Conservation (phyloP, 2,113 vertebrate species). For the Barnardius zonarius region DNA sequence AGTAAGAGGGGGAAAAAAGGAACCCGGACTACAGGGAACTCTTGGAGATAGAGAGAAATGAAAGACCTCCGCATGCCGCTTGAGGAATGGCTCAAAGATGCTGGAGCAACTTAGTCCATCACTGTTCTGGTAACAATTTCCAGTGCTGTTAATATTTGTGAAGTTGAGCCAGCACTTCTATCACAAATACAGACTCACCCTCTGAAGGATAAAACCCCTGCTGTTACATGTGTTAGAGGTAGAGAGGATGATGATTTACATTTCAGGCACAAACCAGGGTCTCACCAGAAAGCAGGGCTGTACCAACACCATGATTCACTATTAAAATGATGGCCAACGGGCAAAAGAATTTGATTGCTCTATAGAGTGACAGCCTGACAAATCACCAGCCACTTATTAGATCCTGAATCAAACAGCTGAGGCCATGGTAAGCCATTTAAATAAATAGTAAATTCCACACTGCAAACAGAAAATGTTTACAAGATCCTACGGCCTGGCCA, state of each 20-base stretch:
- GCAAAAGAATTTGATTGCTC: slow-evolving; percentile 24
- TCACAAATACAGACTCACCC: background rate
- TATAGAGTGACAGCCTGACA: slow-evolving; percentile 1
- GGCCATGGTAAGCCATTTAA: background rate
- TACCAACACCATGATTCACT: background rate
- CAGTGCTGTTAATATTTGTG: background rate
- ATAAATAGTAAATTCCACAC: background rate
- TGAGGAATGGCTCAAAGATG: background rate
- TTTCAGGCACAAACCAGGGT: background rate
- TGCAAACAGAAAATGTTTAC: background rate
- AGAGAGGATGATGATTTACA: background rate
- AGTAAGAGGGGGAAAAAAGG: background rate
- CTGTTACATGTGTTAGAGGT: background rate
- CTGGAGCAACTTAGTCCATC: background rate
- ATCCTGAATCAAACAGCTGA: slow-evolving; percentile 41
- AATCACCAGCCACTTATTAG: slow-evolving; percentile 36
- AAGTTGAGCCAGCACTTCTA: background rate
- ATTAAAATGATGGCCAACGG: background rate
- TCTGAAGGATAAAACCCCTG: background rate
- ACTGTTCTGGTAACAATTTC: background rate
- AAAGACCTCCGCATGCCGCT: background rate
- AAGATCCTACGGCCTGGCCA: background rate
- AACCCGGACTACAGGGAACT: background rate
- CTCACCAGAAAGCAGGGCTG: background rate
- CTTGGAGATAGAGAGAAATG: background rate